Conservation (phyloP, 2,113 vertebrate species). For the Trogon surrucura region DNA sequence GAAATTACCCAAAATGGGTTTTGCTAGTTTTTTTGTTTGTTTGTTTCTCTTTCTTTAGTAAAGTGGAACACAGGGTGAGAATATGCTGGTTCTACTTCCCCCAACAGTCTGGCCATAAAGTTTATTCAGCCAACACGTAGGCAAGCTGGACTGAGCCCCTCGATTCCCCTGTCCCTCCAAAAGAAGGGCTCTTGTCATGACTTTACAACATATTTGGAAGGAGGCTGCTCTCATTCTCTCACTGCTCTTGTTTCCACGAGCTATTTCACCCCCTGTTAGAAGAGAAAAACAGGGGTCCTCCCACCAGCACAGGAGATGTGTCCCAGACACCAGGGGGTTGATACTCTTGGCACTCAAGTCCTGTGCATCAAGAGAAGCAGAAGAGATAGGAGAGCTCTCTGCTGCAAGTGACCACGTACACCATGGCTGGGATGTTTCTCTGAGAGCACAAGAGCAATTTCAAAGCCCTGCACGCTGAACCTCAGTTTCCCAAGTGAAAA, state of each 20-base stretch:
- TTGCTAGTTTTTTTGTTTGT: too few relatives aligned
- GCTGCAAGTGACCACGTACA: fast-evolving
- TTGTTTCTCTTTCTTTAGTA: neutral
- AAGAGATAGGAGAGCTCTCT: neutral
- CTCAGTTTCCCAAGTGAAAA: neutral
- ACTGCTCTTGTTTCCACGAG: neutral
- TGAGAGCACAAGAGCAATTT: neutral
- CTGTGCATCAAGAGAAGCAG: neutral
- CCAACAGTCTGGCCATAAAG: neutral
- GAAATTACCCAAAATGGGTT: neutral
- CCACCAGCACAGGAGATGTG: neutral
- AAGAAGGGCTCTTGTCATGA: neutral
- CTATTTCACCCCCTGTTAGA: neutral
- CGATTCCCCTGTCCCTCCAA: fast-evolving
- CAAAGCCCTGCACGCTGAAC: neutral
- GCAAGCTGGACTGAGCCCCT: neutral
- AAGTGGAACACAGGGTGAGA: neutral
- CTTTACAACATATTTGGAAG: fast-evolving
- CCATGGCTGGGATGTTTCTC: neutral
- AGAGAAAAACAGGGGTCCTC: neutral
- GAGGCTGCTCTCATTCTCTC: too few relatives aligned
- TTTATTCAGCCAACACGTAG: fast-evolving
- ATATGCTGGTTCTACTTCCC: neutral
- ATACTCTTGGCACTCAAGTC: neutral
- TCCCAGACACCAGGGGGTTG: neutral